These are phyloP conservation scores for Leguminivora glycinivorella DNA, from an alignment of 1,140 invertebrate species.

Conservation along the genomic window DNA sequence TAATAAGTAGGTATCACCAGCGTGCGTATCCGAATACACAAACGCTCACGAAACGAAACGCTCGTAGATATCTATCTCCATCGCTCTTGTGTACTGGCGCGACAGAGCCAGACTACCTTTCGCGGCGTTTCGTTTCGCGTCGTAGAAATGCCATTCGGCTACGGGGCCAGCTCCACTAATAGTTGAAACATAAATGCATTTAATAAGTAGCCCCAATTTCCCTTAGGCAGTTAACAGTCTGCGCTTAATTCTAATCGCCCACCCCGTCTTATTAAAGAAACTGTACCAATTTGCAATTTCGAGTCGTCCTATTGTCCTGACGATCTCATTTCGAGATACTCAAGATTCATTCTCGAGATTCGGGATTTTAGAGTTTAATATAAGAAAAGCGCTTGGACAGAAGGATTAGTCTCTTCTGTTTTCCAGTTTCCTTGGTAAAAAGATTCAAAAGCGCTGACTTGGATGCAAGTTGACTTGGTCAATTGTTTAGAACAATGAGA, in stretches of 20 bases:
- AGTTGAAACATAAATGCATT: not conserved
- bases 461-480: not conserved
- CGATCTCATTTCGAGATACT: slow-evolving; percentile 14
- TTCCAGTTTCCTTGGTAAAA: not conserved
- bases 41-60: no score
- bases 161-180: not conserved
- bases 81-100: no score
- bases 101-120: no score
- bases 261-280: slow-evolving; percentile 17
- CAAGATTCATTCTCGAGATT: not conserved
- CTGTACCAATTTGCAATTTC: slow-evolving; percentile 15
- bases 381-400: not conserved
- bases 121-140: no score
- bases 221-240: not conserved
- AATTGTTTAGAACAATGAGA: not conserved
- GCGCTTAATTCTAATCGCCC: not conserved
- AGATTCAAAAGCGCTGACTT: no score
- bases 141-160: not conserved
- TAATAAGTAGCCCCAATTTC: not conserved
- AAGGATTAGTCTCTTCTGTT: not conserved
- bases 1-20: no score
- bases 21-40: no score
- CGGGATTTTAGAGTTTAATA: slow-evolving; percentile 7
- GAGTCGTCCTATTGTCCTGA: slow-evolving; percentile 11
- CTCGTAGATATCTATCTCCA: no score